Evolutionary conservation across 2,113 vertebrate species (phyloP).

Genomic region (Arothron firmamentum): DNA sequence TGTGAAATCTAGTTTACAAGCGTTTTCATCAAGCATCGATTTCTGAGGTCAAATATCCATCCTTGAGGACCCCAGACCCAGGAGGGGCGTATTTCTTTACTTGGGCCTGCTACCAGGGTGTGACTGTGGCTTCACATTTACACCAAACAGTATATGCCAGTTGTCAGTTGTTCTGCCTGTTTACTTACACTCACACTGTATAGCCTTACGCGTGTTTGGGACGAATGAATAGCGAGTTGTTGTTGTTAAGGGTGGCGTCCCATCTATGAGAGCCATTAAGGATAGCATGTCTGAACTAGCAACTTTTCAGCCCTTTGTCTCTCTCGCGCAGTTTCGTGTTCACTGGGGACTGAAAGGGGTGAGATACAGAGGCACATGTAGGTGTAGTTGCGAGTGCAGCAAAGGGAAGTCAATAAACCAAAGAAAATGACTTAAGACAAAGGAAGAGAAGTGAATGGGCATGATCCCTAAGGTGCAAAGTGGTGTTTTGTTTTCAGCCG

Average conservation of each 20-base stretch:
- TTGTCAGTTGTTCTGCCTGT: no score
- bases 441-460: slow-evolving; percentile 36
- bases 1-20: no score
- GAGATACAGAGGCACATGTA: slow-evolving; percentile 7
- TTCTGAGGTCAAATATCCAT: no score
- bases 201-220: not conserved
- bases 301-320: slow-evolving; percentile 10
- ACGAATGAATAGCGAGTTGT: slow-evolving; percentile 11
- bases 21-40: no score
- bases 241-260: slow-evolving; percentile 2
- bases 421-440: slow-evolving; percentile 38
- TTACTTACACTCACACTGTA: no score
- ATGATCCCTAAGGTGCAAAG: slow-evolving; percentile 28
- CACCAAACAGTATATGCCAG: no score
- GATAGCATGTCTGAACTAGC: slow-evolving; percentile 10
- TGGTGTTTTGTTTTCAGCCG: slow-evolving; percentile 25
- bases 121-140: no score
- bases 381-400: slow-evolving; percentile 3
- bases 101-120: no score
- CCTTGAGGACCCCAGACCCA: no score
- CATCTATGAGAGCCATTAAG: not conserved
- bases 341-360: not conserved
- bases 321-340: not conserved
- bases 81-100: no score
- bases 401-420: slow-evolving; percentile 35